Conservation (phyloP, 2,888 invertebrate genomes). For the Agelastica alni region DNA sequence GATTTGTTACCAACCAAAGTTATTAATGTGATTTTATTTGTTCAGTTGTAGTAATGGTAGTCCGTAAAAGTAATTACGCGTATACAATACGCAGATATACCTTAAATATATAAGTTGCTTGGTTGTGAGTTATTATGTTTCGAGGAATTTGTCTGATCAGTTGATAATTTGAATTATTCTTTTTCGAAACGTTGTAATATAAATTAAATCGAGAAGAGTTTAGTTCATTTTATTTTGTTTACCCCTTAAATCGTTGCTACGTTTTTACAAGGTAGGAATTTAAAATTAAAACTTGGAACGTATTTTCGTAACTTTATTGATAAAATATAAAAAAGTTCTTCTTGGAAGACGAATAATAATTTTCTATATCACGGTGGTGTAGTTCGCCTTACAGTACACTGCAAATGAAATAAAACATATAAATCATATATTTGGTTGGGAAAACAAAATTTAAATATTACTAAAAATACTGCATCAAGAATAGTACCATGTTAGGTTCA, state of each 20-base stretch:
- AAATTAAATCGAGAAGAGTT: too few relatives aligned
- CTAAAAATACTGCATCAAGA: not conserved
- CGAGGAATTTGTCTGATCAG: not conserved
- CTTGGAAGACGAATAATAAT: not conserved
- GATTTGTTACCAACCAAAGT: conserved; percentile 45
- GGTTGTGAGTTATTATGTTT: not conserved
- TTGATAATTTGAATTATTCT: not conserved
- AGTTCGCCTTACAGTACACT: conserved; percentile 60
- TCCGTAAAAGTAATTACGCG: not conserved
- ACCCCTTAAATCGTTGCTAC: too few relatives aligned
- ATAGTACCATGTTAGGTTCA: too few relatives aligned
- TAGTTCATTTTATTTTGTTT: too few relatives aligned
- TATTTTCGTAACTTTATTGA: too few relatives aligned
- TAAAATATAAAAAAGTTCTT: too few relatives aligned
- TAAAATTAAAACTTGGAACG: too few relatives aligned
- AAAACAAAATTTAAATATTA: conserved; percentile 44
- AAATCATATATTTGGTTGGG: too few relatives aligned
- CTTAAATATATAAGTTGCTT: conserved; percentile 4
- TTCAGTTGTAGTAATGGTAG: conserved; percentile 1
- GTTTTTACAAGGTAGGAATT: too few relatives aligned
- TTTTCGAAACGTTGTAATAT: not conserved
- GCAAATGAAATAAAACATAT: conserved; percentile 42
- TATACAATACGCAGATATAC: conserved; percentile 1
- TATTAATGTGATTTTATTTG: conserved; percentile 47
- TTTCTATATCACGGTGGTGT: conserved; percentile 45